A percentile compares a stretch with the other conserved stretches of the same genome.
phyloP scores from a whole-genome alignment of 2,113 vertebrate genomes.

The Anhinga rufa region DNA sequence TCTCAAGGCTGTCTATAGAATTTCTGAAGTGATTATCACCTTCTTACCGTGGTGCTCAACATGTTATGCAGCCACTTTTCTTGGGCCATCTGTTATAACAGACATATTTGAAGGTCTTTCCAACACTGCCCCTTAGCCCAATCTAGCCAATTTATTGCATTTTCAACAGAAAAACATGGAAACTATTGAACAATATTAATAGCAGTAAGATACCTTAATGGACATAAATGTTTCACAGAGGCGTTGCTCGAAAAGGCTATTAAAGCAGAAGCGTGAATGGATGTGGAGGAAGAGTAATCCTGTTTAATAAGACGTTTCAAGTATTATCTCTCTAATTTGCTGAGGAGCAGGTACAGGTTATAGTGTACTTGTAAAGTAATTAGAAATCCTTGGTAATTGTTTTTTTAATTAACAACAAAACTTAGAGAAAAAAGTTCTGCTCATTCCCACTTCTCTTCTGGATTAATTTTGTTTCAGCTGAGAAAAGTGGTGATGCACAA shows the following conservation, averaged over 20 bases:
- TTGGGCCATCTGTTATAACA: neutral
- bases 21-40: neutral
- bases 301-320: slow-evolving; percentile 64
- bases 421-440: neutral
- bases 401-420: slow-evolving; percentile 76
- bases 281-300: slow-evolving; percentile 50
- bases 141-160: neutral
- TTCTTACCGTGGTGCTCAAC: neutral
- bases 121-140: neutral
- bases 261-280: slow-evolving; percentile 42
- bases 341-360: slow-evolving; percentile 47
- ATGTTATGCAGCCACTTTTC: neutral
- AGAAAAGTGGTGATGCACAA: neutral
- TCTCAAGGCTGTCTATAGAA: neutral
- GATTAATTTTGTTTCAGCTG: slow-evolving; percentile 64
- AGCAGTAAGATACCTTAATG: slow-evolving; percentile 33
- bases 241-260: slow-evolving; percentile 34
- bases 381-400: slow-evolving; percentile 65
- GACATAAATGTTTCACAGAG: slow-evolving; percentile 47
- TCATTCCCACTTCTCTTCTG: slow-evolving; percentile 46
- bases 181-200: slow-evolving; percentile 20
- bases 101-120: neutral
- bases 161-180: neutral
- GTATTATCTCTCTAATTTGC: slow-evolving; percentile 64
- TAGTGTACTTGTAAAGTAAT: slow-evolving; percentile 67